phyloP scores from a whole-genome alignment of 92 coral and sea anemone genomes.

The Porites evermanni region DNA sequence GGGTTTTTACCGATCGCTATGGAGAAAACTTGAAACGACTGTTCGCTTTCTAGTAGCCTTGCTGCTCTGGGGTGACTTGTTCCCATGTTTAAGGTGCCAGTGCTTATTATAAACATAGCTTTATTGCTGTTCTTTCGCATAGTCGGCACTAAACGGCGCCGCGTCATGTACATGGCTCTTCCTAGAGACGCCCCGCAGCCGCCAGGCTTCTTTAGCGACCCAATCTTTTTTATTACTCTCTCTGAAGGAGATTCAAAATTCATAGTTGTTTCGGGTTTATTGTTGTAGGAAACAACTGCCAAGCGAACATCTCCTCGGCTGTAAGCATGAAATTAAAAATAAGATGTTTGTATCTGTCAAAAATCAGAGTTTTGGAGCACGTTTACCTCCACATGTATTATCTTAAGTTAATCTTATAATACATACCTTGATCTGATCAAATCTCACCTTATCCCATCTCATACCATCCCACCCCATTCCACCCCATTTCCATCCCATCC shows the following conservation, averaged over 20 bases:
- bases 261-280: slow-evolving; percentile 54
- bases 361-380: too few species aligned
- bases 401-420: too few species aligned
- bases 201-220: slow-evolving; percentile 56
- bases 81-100: slow-evolving; percentile 68
- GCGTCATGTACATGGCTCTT: slow-evolving; percentile 59
- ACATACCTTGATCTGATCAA: too few species aligned
- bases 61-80: slow-evolving; percentile 71
- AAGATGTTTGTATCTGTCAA: too few species aligned
- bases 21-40: slow-evolving; percentile 61
- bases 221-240: slow-evolving; percentile 42
- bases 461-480: too few species aligned
- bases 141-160: slow-evolving; percentile 56
- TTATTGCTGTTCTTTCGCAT: slow-evolving; percentile 62
- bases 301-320: slow-evolving; percentile 76
- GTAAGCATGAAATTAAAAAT: not conserved
- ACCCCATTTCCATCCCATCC: too few species aligned
- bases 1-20: slow-evolving; percentile 78
- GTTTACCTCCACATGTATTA: too few species aligned
- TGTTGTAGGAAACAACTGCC: slow-evolving; percentile 66
- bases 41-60: slow-evolving; percentile 54
- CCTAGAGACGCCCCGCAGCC: slow-evolving; percentile 77
- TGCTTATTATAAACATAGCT: slow-evolving; percentile 73
- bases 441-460: too few species aligned
- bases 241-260: slow-evolving; percentile 59